Evolutionary conservation across 2,888 invertebrate species (phyloP), one percentile per base, ranked within the genome.

Genomic region (Danaus chrysippus): DNA sequence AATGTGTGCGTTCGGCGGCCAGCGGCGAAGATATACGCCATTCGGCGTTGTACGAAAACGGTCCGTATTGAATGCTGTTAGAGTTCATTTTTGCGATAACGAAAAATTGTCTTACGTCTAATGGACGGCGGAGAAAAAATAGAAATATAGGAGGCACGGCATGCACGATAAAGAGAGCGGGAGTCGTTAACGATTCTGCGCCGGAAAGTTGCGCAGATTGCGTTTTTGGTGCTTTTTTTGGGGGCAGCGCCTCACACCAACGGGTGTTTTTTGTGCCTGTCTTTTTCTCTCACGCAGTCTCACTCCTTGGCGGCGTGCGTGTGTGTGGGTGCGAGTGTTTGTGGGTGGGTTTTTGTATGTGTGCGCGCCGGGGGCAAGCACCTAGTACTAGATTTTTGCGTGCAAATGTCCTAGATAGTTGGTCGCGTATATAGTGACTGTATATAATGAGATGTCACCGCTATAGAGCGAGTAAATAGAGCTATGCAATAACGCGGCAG

Each of bases 171-270:
- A 90, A 91, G 90, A 91, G 91, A 89, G 87, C 86, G 82, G 86
- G 86, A 88, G 87, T 90, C 87, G 90, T 89, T 91, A 91, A 91
- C 91, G 91, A 91, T 91, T 91, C 90, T 91, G 91, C 91, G 91
- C 91, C 86, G 91, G 89, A 84, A 91, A 91, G 91, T 91, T 91
- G 91, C 91, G 91, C 91, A 91, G 91, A 89, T 90, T 88, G 86
- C 86, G 91, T 91, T 91, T 91, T 91, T 91, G 91, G 91, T 90
- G 90, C 87, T 91, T 91, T 91, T 91, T 91, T 91, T 91, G 89
- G 89, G 89, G 91, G 89, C 87, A 88, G 75, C 84, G 75, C 90
- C 90, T 89, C 90, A 88, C 83, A 88, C 90, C 90, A 87, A 73
- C 79, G 89, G 87, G 88, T 77, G 89, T 82, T 90, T 90, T 90